A percentile compares a stretch with the other conserved stretches of the same genome.
These are phyloP conservation scores for Watsonalla cultraria DNA, from an alignment of 2,888 invertebrate species.

Conservation along the genomic window DNA sequence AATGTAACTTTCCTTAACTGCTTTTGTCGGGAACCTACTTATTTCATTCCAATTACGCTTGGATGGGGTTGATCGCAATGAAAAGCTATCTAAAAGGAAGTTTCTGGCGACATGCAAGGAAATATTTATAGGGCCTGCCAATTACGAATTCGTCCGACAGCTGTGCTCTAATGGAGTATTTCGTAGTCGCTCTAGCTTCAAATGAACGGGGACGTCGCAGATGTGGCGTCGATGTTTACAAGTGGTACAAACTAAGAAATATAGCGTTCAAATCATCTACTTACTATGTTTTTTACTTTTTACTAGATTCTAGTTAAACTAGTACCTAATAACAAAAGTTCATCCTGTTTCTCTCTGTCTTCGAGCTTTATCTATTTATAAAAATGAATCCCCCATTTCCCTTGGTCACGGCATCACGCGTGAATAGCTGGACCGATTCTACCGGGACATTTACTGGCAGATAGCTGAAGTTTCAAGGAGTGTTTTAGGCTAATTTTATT, in stretches of 20 bases:
- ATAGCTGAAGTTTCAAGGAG: too few relatives aligned
- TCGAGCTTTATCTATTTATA: too few relatives aligned
- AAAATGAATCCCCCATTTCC: too few relatives aligned
- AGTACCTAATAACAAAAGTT: too few relatives aligned
- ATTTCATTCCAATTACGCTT: background rate
- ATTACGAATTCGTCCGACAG: conserved; percentile 62
- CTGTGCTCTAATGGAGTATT: conserved; percentile 67
- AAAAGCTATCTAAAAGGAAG: background rate
- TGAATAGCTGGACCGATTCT: too few relatives aligned
- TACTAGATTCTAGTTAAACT: too few relatives aligned
- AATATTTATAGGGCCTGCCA: conserved; percentile 56
- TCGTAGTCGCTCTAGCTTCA: conserved; percentile 67
- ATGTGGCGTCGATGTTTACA: conserved; percentile 44
- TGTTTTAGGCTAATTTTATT: too few relatives aligned
- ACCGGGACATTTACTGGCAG: too few relatives aligned
- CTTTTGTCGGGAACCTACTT: background rate
- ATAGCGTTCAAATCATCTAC: conserved; percentile 7
- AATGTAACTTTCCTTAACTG: too few relatives aligned
- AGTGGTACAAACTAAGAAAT: conserved; percentile 11
- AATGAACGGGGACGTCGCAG: conserved; percentile 63
- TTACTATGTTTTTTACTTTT: conserved; percentile 8
- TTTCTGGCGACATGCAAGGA: conserved; percentile 28
- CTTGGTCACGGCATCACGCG: too few relatives aligned
- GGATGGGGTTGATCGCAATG: background rate
- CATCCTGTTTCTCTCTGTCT: too few relatives aligned